These are phyloP conservation scores for Pocota personata DNA, from an alignment of 2,888 invertebrate species.

Conservation along the genomic window DNA sequence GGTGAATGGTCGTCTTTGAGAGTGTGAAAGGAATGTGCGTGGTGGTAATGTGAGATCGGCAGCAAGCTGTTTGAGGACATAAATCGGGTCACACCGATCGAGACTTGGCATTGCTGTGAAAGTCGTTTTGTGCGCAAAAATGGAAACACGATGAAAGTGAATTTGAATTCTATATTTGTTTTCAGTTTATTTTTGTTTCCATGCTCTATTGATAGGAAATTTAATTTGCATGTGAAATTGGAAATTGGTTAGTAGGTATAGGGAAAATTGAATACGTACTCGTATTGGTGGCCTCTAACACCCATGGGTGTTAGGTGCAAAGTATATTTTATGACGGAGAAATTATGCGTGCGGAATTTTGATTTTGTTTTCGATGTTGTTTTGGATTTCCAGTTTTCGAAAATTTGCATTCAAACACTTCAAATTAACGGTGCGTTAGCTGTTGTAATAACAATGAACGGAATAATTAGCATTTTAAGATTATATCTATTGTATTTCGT, in stretches of 20 bases:
- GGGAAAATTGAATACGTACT: neutral
- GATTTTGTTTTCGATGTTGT: neutral
- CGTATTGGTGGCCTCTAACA: too few relatives aligned
- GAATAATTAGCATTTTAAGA: neutral
- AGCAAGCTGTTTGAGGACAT: neutral
- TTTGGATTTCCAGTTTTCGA: neutral
- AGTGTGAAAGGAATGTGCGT: slow-evolving; percentile 16
- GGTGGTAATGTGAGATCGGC: neutral
- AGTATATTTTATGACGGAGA: neutral
- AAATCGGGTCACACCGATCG: slow-evolving; percentile 21
- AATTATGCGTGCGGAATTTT: slow-evolving; percentile 2
- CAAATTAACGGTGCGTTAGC: neutral
- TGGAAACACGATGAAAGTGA: slow-evolving; percentile 16
- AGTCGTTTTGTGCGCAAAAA: neutral
- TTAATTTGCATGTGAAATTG: slow-evolving; percentile 6
- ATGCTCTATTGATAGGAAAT: neutral
- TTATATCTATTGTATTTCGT: too few relatives aligned
- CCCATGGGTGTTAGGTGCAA: neutral
- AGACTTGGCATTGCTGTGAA: slow-evolving; percentile 12
- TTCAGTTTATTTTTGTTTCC: neutral
- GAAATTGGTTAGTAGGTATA: neutral
- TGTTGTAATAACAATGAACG: neutral
- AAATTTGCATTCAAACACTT: neutral
- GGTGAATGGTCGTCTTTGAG: neutral
- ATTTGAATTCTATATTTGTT: neutral